Conservation (phyloP, 2,797 vertebrate genomes). For the Moxostoma hubbsi region DNA sequence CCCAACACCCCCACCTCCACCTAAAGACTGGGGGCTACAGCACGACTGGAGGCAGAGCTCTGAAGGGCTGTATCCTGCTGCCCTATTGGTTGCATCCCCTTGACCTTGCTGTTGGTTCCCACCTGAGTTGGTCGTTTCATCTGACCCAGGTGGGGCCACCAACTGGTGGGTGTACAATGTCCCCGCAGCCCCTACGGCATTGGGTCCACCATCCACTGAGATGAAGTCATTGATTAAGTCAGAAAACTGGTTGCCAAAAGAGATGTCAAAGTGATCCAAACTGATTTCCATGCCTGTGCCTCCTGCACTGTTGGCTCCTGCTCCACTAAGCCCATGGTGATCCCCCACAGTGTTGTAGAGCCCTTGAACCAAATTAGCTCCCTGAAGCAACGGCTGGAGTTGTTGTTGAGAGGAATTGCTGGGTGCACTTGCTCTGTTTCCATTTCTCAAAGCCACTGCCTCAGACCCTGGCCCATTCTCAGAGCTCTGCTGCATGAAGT, state of each 20-base stretch:
- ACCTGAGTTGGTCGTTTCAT: conserved; percentile 67
- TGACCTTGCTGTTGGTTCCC: conserved; percentile 88
- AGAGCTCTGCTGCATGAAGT: conserved; percentile 86
- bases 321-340: conserved; percentile 85
- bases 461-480: conserved; percentile 70
- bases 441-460: conserved; percentile 75
- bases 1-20: conserved; percentile 73
- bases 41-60: conserved; percentile 95
- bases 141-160: conserved; percentile 77
- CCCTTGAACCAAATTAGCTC: conserved; percentile 89
- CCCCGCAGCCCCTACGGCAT: conserved; percentile 81
- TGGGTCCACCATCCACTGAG: conserved; percentile 90
- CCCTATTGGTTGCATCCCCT: conserved; percentile 85
- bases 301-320: conserved; percentile 73
- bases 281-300: conserved; percentile 95
- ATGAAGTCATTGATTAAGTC: conserved; percentile 99
- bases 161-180: conserved; percentile 94
- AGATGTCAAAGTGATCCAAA: conserved; percentile 99
- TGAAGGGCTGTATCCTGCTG: conserved; percentile 85
- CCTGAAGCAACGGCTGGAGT: conserved; percentile 90
- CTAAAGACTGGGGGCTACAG: conserved; percentile 92
- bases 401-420: conserved; percentile 67
- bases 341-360: conserved; percentile 87
- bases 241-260: conserved; percentile 98
- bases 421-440: conserved; percentile 64